A percentile compares a stretch with the other conserved stretches of the same genome.
Evolutionary conservation across 2,888 invertebrate species (phyloP).

Genomic region (Argynnis bischoffii): DNA sequence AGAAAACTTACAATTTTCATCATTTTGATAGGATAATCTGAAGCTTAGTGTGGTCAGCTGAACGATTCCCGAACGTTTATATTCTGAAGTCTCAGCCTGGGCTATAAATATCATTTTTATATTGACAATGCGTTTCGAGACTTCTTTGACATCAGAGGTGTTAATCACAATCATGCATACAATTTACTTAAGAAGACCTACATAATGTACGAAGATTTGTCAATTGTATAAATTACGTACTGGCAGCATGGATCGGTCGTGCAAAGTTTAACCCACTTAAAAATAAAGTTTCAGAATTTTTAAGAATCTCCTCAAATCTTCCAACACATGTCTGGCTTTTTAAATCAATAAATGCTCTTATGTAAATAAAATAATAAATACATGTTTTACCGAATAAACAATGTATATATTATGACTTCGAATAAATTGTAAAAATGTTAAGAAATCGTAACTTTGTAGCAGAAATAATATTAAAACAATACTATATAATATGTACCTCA

Average conservation of each 20-base stretch:
- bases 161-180: slow-evolving; percentile 78
- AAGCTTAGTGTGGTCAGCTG: slow-evolving; percentile 54
- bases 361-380: no score
- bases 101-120: slow-evolving; percentile 75
- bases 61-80: slow-evolving; percentile 69
- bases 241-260: slow-evolving; percentile 44
- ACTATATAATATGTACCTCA: no score
- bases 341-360: neutral
- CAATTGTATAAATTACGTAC: slow-evolving; percentile 76
- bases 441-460: no score
- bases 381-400: no score
- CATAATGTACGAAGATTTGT: slow-evolving; percentile 73
- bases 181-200: slow-evolving; percentile 76
- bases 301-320: neutral
- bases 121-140: slow-evolving; percentile 74
- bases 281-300: neutral
- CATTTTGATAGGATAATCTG: slow-evolving; percentile 54
- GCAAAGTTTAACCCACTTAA: slow-evolving; percentile 61
- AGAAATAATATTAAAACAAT: no score
- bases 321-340: neutral
- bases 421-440: no score
- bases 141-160: slow-evolving; percentile 75
- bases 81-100: slow-evolving; percentile 53
- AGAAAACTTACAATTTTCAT: slow-evolving; percentile 71
- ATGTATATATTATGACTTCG: no score